Percentiles rank a stretch among this genome's conserved stretches.
These are phyloP conservation scores for Clarias laeviceps DNA, from an alignment of 2,797 vertebrate genomes.

Conservation along the genomic window DNA sequence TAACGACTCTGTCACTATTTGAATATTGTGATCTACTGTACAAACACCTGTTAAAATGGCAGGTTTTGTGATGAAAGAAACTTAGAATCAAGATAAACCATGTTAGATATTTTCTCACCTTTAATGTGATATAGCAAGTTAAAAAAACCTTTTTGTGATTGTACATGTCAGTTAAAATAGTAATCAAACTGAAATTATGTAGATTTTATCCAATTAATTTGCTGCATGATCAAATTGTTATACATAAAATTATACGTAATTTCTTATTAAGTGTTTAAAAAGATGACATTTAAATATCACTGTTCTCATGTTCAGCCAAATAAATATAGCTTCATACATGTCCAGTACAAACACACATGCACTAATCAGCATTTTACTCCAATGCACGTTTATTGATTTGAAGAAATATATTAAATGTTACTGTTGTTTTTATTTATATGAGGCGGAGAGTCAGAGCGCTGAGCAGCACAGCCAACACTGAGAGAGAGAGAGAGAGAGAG, in stretches of 20 bases:
- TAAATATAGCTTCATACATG: not conserved
- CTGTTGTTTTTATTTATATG: not conserved
- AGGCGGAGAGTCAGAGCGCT: not conserved
- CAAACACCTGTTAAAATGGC: too few species aligned
- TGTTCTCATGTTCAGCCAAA: not conserved
- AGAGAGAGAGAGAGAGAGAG: not conserved
- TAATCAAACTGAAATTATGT: not conserved
- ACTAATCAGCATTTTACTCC: not conserved
- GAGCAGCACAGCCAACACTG: constrained; percentile 14
- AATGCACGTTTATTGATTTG: too few species aligned
- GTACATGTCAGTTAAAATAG: too few species aligned
- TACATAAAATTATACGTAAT: not conserved
- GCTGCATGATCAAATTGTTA: not conserved
- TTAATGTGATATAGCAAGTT: too few species aligned
- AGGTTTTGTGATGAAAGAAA: too few species aligned
- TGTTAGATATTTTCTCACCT: too few species aligned
- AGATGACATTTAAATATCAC: not conserved
- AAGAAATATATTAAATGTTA: not conserved
- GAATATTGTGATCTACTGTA: too few species aligned
- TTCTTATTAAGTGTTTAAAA: not conserved
- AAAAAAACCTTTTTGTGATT: too few species aligned
- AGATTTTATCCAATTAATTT: not conserved
- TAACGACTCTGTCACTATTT: too few species aligned
- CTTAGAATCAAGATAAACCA: too few species aligned
- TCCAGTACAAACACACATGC: not conserved